These are phyloP conservation scores for Nemurella pictetii DNA, from an alignment of 2,888 invertebrate genomes.

Conservation along the genomic window DNA sequence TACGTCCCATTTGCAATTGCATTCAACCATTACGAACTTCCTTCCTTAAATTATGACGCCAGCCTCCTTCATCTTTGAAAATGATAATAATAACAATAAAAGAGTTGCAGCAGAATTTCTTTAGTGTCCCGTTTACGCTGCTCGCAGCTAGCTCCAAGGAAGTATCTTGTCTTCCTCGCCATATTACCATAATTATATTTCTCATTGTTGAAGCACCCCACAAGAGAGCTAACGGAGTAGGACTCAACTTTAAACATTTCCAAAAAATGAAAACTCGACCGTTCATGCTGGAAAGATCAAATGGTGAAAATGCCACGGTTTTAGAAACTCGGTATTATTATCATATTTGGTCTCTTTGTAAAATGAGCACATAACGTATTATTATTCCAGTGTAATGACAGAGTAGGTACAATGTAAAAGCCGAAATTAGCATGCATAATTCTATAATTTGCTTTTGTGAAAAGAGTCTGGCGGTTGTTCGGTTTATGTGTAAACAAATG, in stretches of 20 bases:
- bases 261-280: neutral
- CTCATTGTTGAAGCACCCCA: conserved; percentile 9
- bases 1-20: conserved; percentile 10
- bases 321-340: neutral
- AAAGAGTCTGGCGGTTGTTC: conserved; percentile 5
- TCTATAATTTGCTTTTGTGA: neutral
- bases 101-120: neutral
- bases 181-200: conserved; percentile 24
- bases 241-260: neutral
- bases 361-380: neutral
- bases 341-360: conserved; percentile 11
- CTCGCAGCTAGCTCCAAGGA: neutral
- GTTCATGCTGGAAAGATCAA: neutral
- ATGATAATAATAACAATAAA: neutral
- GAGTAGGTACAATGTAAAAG: neutral
- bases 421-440: conserved; percentile 5
- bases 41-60: conserved; percentile 1
- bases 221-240: conserved; percentile 19
- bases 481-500: conserved; percentile 13
- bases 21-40: conserved; percentile 3
- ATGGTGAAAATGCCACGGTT: neutral
- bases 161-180: neutral
- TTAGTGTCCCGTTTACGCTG: neutral
- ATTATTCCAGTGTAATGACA: conserved; percentile 9
- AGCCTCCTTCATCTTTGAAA: conserved; percentile 13